These are phyloP conservation scores for Beris chalybata DNA, from an alignment of 2,888 invertebrate species.

Conservation along the genomic window DNA sequence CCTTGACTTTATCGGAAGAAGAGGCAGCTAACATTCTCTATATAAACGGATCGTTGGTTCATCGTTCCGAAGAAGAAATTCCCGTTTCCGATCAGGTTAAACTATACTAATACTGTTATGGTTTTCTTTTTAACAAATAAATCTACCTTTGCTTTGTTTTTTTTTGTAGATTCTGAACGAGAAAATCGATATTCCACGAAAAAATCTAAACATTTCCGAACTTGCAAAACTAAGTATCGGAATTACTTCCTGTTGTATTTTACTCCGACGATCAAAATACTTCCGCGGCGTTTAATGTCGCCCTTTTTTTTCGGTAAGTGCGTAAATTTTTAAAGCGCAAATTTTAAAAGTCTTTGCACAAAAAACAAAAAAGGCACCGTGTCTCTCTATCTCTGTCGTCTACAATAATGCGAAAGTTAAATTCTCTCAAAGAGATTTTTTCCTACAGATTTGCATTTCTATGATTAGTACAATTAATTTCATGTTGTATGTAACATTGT, in stretches of 20 bases:
- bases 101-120: neutral
- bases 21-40: slow-evolving; percentile 89
- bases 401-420: no score
- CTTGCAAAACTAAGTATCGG: slow-evolving; percentile 77
- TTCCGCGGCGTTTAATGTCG: slow-evolving; percentile 52
- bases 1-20: slow-evolving; percentile 87
- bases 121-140: slow-evolving; percentile 7
- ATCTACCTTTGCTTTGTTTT: slow-evolving; percentile 7
- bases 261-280: slow-evolving; percentile 62
- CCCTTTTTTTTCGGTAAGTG: neutral
- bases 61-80: slow-evolving; percentile 79
- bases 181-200: slow-evolving; percentile 79
- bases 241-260: slow-evolving; percentile 77
- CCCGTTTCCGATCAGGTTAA: slow-evolving; percentile 74
- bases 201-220: slow-evolving; percentile 78
- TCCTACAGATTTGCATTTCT: slow-evolving; percentile 13
- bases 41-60: slow-evolving; percentile 90
- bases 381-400: slow-evolving; percentile 5
- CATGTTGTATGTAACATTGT: slow-evolving; percentile 16
- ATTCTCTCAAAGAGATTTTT: no score
- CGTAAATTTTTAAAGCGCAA: neutral
- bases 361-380: neutral
- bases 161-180: slow-evolving; percentile 78
- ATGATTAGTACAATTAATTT: slow-evolving; percentile 28
- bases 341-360: slow-evolving; percentile 24